Evolutionary conservation across 2,113 vertebrate genomes (phyloP).

Genomic region (Aspiorhynchus laticeps): DNA sequence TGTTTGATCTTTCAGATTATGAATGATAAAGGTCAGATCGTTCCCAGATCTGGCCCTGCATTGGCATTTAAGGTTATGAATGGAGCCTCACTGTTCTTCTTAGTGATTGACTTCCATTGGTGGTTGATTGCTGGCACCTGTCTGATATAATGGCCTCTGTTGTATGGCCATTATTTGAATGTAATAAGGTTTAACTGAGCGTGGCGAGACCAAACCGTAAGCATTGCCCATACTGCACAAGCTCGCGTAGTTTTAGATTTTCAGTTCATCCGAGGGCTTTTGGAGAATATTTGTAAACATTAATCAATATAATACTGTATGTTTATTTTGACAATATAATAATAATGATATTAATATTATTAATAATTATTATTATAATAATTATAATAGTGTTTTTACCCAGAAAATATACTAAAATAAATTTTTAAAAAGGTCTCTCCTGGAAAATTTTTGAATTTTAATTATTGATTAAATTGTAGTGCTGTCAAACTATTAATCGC

Average conservation of each 20-base stretch:
- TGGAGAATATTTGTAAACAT: conserved; percentile 26
- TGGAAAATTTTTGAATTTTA: too few relatives aligned
- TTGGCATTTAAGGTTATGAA: conserved; percentile 13
- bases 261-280: not conserved
- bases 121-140: conserved; percentile 6
- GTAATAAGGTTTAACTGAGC: conserved; percentile 27
- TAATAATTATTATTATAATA: not conserved
- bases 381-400: too few relatives aligned
- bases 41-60: not conserved
- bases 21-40: conserved; percentile 22
- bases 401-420: too few relatives aligned
- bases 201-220: not conserved
- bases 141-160: not conserved
- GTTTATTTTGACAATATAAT: not conserved
- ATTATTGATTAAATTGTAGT: too few relatives aligned
- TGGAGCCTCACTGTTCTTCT: conserved; percentile 6
- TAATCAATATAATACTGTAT: not conserved
- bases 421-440: too few relatives aligned
- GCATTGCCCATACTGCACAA: not conserved
- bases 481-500: too few relatives aligned
- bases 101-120: conserved; percentile 9
- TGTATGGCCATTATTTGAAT: conserved; percentile 20
- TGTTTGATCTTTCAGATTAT: conserved; percentile 40
- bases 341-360: too few relatives aligned
- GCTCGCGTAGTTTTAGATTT: conserved; percentile 21